phyloP scores from a whole-genome alignment of 2,113 vertebrate species.

The Mionectes macconnelli region DNA sequence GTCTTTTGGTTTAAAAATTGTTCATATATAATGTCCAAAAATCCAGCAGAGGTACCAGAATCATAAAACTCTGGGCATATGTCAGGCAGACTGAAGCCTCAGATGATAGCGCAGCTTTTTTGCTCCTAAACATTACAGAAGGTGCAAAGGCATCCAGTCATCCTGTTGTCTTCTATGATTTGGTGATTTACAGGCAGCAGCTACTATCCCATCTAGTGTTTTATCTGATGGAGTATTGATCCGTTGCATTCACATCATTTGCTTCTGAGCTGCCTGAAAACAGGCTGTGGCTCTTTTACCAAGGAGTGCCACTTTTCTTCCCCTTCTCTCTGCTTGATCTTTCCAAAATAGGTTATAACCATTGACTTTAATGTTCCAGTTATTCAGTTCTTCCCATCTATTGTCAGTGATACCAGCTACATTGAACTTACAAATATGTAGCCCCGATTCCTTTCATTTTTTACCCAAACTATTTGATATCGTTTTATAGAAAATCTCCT shows the following conservation, averaged over 20 bases:
- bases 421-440: background rate
- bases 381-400: background rate
- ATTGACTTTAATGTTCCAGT: constrained; percentile 13
- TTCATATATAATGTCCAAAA: background rate
- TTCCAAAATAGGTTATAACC: constrained; percentile 11
- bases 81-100: background rate
- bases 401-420: background rate
- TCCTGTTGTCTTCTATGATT: constrained; percentile 8
- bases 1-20: background rate
- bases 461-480: background rate
- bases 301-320: background rate
- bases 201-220: constrained; percentile 33
- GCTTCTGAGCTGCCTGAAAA: constrained; percentile 33
- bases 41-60: background rate
- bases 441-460: background rate
- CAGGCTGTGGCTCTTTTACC: background rate
- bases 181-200: constrained; percentile 45
- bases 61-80: background rate
- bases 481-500: background rate
- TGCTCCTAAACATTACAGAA: background rate
- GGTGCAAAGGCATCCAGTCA: constrained; percentile 6
- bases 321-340: background rate
- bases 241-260: constrained; percentile 4
- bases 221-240: constrained; percentile 42
- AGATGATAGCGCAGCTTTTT: background rate